These are phyloP conservation scores for Sus scrofa DNA, from an alignment of 2,113 vertebrate species.

Conservation along the genomic window T2T-Sscrofa CM000817.6:101747001-101747500, in stretches of 20 bases:
- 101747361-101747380: background rate
- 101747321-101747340: background rate
- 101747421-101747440: background rate
- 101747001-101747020: background rate
- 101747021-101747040: background rate
- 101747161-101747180: background rate
- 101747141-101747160: background rate
- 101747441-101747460: background rate
- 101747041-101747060: background rate
- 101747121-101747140: constrained; percentile 12
- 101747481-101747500: background rate
- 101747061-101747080: background rate
- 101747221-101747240: background rate
- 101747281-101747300: background rate
- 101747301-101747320: background rate
- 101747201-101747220: background rate
- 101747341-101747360: background rate
- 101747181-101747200: background rate
- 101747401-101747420: background rate
- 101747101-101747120: background rate
- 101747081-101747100: background rate
- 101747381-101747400: background rate
- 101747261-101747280: background rate
- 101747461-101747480: background rate
- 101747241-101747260: background rate